Evolutionary conservation across 2,797 vertebrate species (phyloP), one percentile per base, ranked within the genome.

Genomic region (Myiothlypis coronata): DNA sequence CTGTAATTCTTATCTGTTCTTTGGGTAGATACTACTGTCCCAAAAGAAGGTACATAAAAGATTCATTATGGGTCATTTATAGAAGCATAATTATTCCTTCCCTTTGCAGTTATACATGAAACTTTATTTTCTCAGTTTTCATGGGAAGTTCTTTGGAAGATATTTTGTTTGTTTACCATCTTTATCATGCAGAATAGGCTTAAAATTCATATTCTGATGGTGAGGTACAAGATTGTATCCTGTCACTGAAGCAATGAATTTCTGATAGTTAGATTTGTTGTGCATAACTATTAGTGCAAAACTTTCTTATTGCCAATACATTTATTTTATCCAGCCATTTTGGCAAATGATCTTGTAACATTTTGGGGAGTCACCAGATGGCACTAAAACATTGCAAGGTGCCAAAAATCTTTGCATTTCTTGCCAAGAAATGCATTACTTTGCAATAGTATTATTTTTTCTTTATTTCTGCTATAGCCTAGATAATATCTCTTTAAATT

Each of bases 331-430:
- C 24, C 17, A 37, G 55, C 46, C 47, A 91, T 69, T 96, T 93
- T 91, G 96, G 89, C 87, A 90, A 86, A 72, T 39, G 5, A 57
- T 93, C 82, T 69, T 96, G 94, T 96, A 96, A 94, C 92, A 79
- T 95, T 96, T 96, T 95, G 92, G 89, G 82, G 82, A 94, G 94
- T 96, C 96, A 97, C 95, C 94, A 97, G 96, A 96, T 97, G 96
- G 96, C 96, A 97, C 94, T 94, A 97, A 97, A 96, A 96, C 96
- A 95, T 97, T 94, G 63, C 53, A 86, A 91, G 91, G 94, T 91
- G 87, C 89, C 95, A 96, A 91, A 93, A 91, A 55, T 76, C 76
- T 76, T 93, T 95, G 70, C 76, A 83, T 96, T 96, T 96, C 65
- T 96, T 76, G 94, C 95, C 94, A 96, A 94, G 37, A 94, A 86